Evolutionary conservation across 1,140 invertebrate genomes (phyloP).

Genomic region (Caenorhabditis tropicalis): DNA sequence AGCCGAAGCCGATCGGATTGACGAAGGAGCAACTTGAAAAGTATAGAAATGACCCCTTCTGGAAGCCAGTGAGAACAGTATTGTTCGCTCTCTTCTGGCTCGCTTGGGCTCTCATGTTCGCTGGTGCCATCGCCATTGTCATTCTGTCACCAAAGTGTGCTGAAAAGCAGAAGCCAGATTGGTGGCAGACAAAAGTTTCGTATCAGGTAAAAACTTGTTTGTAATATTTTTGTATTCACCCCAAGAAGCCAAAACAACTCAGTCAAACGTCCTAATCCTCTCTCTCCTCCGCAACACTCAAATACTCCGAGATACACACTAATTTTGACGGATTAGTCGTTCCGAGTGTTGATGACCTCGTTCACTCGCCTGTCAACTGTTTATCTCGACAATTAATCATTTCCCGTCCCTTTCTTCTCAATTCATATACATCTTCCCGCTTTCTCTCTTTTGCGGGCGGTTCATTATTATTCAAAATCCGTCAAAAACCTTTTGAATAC

Average conservation of each 20-base stretch:
- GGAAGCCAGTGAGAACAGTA: conserved; percentile 65
- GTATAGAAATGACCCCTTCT: conserved; percentile 70
- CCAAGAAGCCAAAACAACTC: background rate
- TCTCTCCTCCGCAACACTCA: background rate
- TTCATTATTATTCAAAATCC: conserved; percentile 33
- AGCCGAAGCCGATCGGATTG: conserved; percentile 66
- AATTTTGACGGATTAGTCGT: conserved; percentile 8
- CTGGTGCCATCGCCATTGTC: conserved; percentile 69
- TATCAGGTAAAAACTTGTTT: conserved; percentile 59
- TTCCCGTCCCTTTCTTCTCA: background rate
- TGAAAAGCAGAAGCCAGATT: conserved; percentile 61
- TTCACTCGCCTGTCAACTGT: conserved; percentile 33
- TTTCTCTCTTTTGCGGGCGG: background rate
- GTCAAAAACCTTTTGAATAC: background rate
- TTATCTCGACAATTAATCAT: conserved; percentile 43
- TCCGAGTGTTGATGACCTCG: conserved; percentile 1
- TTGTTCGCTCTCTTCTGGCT: conserved; percentile 69
- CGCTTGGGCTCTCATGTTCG: conserved; percentile 69
- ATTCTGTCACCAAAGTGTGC: conserved; percentile 70
- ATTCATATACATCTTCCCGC: background rate
- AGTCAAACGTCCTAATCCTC: background rate
- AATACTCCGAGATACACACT: background rate
- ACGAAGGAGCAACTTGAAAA: conserved; percentile 71
- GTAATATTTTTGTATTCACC: no score
- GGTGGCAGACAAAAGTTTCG: conserved; percentile 63